A percentile compares a stretch with the other conserved stretches of the same genome.
Conservation (phyloP, 2,888 invertebrate species). For the Eledona agricola region DNA sequence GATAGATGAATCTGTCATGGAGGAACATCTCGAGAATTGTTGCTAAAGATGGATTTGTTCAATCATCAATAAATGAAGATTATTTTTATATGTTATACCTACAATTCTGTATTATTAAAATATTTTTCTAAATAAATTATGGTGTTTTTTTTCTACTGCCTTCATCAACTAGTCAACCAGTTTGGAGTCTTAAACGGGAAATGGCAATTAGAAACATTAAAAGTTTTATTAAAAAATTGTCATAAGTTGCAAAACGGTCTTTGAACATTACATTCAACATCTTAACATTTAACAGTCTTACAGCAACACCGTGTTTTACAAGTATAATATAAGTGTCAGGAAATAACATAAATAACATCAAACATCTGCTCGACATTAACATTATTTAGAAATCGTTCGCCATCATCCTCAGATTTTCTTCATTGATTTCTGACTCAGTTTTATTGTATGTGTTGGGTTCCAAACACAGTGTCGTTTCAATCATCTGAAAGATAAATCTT, state of each 20-base stretch:
- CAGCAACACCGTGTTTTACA: constrained; percentile 1
- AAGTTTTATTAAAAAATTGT: constrained; percentile 14
- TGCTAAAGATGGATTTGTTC: constrained; percentile 29
- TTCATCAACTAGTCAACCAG: too few species aligned
- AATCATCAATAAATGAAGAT: constrained; percentile 3
- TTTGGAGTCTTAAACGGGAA: too few species aligned
- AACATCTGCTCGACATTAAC: constrained; percentile 21
- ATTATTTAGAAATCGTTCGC: constrained; percentile 14
- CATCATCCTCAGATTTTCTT: constrained; percentile 16
- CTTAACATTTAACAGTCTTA: constrained; percentile 16
- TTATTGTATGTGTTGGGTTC: constrained; percentile 6
- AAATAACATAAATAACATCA: constrained; percentile 11
- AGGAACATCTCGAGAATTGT: constrained; percentile 68
- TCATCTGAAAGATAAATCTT: constrained; percentile 5
- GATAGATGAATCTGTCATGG: constrained; percentile 66
- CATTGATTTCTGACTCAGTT: constrained; percentile 16
- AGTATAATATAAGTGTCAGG: constrained; percentile 3
- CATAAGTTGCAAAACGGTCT: neutral
- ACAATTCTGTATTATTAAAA: neutral
- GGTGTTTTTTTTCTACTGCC: neutral
- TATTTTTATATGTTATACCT: constrained; percentile 1
- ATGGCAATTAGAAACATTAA: constrained; percentile 1
- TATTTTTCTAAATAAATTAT: constrained; percentile 1
- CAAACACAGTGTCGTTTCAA: constrained; percentile 18
- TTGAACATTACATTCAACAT: constrained; percentile 24